Percentiles rank a stretch among this genome's conserved stretches.
Conservation (phyloP, 2,888 invertebrate species). For the Hedychridium roseum region DNA sequence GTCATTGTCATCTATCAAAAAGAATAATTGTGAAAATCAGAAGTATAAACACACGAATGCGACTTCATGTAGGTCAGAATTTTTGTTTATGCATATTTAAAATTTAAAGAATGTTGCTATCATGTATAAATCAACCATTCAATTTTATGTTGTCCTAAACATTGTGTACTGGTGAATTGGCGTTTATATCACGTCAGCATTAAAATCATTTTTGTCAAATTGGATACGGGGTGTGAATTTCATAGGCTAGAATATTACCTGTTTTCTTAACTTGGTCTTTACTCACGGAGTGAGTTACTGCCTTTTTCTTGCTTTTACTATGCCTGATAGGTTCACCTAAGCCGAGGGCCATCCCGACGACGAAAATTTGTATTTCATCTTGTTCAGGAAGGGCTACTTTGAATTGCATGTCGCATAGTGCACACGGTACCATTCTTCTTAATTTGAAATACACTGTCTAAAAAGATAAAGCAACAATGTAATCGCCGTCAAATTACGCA, state of each 20-base stretch:
- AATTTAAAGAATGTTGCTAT: too few relatives aligned
- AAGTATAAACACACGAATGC: too few relatives aligned
- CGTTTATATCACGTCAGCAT: too few relatives aligned
- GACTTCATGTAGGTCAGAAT: too few relatives aligned
- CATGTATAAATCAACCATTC: too few relatives aligned
- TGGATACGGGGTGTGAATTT: constrained; percentile 8
- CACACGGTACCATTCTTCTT: constrained; percentile 86
- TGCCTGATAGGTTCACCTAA: constrained; percentile 70
- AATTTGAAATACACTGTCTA: constrained; percentile 86
- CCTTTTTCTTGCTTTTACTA: constrained; percentile 61
- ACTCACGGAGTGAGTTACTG: constrained; percentile 29
- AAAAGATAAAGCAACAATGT: too few relatives aligned
- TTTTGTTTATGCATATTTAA: too few relatives aligned
- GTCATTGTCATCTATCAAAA: constrained; percentile 72
- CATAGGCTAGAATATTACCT: constrained; percentile 31
- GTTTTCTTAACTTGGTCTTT: constrained; percentile 46
- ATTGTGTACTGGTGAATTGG: too few relatives aligned
- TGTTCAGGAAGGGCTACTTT: constrained; percentile 88
- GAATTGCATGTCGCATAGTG: constrained; percentile 82
- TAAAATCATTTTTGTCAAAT: too few relatives aligned
- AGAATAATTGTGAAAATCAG: too few relatives aligned
- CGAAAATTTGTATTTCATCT: constrained; percentile 75
- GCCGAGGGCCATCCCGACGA: constrained; percentile 82
- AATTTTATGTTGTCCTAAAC: too few relatives aligned
- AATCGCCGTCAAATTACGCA: too few relatives aligned